Evolutionary conservation across 2,888 invertebrate genomes (phyloP).

Genomic region (Frankliniella intonsa): DNA sequence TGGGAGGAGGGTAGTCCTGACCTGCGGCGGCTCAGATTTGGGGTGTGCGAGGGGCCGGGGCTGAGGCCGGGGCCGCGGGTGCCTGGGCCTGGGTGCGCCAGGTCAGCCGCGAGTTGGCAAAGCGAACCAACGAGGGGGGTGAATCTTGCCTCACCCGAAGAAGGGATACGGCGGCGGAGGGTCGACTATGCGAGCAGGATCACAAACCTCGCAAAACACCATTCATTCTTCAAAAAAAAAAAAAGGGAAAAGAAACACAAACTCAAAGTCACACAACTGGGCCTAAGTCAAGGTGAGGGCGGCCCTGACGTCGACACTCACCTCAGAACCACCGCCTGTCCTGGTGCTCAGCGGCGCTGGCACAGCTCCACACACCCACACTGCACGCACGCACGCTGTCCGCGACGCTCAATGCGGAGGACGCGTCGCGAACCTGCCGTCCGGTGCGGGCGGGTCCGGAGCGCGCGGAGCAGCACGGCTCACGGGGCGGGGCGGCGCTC

Average conservation of each 20-base stretch:
- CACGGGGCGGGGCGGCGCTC: slow-evolving; percentile 7
- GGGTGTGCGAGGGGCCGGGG: not conserved
- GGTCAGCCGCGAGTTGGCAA: not conserved
- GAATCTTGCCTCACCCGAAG: not conserved
- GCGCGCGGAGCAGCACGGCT: not conserved
- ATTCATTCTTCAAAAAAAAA: not conserved
- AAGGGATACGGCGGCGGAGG: no score
- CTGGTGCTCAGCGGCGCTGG: not conserved
- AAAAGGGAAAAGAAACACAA: not conserved
- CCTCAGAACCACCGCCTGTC: not conserved
- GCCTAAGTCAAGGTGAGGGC: not conserved
- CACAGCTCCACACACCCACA: not conserved
- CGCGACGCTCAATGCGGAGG: not conserved
- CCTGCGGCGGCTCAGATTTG: no score
- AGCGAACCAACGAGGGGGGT: not conserved
- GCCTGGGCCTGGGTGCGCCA: not conserved
- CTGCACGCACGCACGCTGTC: not conserved
- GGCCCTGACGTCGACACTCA: not conserved
- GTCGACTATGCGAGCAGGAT: no score
- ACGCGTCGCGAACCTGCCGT: not conserved
- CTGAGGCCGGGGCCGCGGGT: not conserved
- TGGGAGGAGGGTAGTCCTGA: no score
- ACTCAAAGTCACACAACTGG: not conserved
- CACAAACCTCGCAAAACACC: no score
- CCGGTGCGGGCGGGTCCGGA: not conserved